Conservation (phyloP, 1,140 invertebrate genomes). For the Diorhabda carinulata region DNA sequence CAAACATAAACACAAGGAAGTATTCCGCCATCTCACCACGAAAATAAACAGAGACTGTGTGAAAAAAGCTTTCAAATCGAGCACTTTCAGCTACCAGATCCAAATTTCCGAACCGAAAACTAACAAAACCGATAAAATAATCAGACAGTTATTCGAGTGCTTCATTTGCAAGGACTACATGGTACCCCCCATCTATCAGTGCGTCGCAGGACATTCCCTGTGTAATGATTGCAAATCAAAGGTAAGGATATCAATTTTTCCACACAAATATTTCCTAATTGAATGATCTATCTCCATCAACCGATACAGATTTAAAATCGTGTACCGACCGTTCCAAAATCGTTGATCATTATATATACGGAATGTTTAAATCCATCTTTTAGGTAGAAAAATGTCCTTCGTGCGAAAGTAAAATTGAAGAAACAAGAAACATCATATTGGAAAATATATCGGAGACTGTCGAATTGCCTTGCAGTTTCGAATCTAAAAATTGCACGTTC, state of each 20-base stretch:
- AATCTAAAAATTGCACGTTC: slow-evolving; percentile 5
- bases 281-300: too few relatives aligned
- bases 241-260: background rate
- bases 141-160: slow-evolving; percentile 16
- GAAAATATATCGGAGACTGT: slow-evolving; percentile 7
- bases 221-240: slow-evolving; percentile 14
- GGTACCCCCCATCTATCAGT: slow-evolving; percentile 13
- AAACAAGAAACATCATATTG: slow-evolving; percentile 10
- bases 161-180: slow-evolving; percentile 20
- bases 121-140: slow-evolving; percentile 2
- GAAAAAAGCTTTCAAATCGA: background rate
- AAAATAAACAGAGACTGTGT: slow-evolving; percentile 8
- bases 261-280: too few relatives aligned
- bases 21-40: slow-evolving; percentile 4
- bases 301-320: too few relatives aligned
- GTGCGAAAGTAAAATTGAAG: slow-evolving; percentile 9
- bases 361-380: background rate
- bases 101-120: background rate
- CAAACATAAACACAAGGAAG: slow-evolving; percentile 5
- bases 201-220: slow-evolving; percentile 12
- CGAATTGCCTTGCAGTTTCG: slow-evolving; percentile 8
- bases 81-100: slow-evolving; percentile 6
- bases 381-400: slow-evolving; percentile 14
- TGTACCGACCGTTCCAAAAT: too few relatives aligned
- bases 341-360: too few relatives aligned